Conservation (phyloP, 2,888 invertebrate species). For the Mactromeris polynyma region DNA sequence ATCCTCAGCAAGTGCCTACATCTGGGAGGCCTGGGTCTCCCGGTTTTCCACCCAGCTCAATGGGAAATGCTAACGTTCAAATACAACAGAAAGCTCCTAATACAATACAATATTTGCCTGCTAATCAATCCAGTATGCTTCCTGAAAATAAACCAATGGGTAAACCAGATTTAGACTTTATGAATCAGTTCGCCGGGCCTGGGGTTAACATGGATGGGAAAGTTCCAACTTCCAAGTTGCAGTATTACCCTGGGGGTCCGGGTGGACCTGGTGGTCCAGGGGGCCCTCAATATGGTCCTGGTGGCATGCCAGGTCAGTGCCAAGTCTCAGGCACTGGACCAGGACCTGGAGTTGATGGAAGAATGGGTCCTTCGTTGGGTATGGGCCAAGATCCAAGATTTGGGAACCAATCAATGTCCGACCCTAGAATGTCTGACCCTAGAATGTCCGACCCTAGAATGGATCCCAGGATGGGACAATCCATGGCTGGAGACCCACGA, state of each 20-base stretch:
- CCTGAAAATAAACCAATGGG: slow-evolving; percentile 69
- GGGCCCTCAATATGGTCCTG: slow-evolving; percentile 40
- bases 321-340: slow-evolving; percentile 69
- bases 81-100: slow-evolving; percentile 99
- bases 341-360: slow-evolving; percentile 51
- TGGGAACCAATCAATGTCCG: slow-evolving; percentile 53
- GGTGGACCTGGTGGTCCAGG: slow-evolving; percentile 69
- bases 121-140: slow-evolving; percentile 92
- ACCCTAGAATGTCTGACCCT: slow-evolving; percentile 63
- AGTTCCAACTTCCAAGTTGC: slow-evolving; percentile 91
- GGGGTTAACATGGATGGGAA: slow-evolving; percentile 91
- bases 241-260: slow-evolving; percentile 89
- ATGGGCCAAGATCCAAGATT: slow-evolving; percentile 67
- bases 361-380: slow-evolving; percentile 54
- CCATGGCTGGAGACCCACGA: slow-evolving; percentile 55
- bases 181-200: slow-evolving; percentile 95
- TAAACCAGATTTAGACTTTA: slow-evolving; percentile 88
- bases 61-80: slow-evolving; percentile 93
- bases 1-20: slow-evolving; percentile 70
- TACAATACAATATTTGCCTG: slow-evolving; percentile 98
- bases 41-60: slow-evolving; percentile 77
- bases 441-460: slow-evolving; percentile 62
- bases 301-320: slow-evolving; percentile 56
- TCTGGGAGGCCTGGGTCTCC: slow-evolving; percentile 75
- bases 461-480: slow-evolving; percentile 65